These are phyloP conservation scores for Cinclus cinclus DNA, from an alignment of 2,113 vertebrate genomes.

Conservation along the genomic window DNA sequence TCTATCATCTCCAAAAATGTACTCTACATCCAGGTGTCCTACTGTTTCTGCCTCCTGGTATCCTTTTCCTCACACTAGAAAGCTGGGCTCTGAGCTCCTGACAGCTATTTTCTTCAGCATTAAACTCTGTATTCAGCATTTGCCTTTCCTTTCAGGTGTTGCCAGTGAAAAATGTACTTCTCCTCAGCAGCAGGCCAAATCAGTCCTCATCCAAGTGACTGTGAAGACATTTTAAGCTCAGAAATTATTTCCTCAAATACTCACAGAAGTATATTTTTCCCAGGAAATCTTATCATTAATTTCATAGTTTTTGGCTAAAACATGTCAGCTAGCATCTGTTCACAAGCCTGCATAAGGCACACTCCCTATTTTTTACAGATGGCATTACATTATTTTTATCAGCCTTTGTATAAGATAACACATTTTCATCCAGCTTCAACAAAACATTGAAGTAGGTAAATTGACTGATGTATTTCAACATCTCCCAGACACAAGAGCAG, in stretches of 20 bases:
- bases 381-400: neutral
- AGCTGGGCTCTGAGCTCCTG: neutral
- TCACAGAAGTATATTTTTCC: constrained; percentile 35
- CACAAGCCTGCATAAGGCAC: constrained; percentile 19
- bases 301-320: constrained; percentile 31
- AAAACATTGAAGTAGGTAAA: neutral
- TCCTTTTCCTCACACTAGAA: neutral
- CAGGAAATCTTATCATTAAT: constrained; percentile 50
- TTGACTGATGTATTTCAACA: neutral
- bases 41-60: neutral
- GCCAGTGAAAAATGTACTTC: constrained; percentile 1
- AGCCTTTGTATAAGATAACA: neutral
- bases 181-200: neutral
- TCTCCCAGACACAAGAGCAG: neutral
- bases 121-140: neutral
- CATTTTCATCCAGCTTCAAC: constrained; percentile 10
- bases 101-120: neutral
- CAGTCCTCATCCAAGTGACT: neutral
- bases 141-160: constrained; percentile 22
- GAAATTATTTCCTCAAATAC: constrained; percentile 14
- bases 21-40: constrained; percentile 1
- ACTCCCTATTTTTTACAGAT: neutral
- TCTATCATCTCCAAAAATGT: neutral
- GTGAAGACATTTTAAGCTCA: neutral
- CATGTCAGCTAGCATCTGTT: constrained; percentile 33